Evolutionary conservation across 2,797 vertebrate genomes (phyloP).

Genomic region (Heteromormyrus szaboi): DNA sequence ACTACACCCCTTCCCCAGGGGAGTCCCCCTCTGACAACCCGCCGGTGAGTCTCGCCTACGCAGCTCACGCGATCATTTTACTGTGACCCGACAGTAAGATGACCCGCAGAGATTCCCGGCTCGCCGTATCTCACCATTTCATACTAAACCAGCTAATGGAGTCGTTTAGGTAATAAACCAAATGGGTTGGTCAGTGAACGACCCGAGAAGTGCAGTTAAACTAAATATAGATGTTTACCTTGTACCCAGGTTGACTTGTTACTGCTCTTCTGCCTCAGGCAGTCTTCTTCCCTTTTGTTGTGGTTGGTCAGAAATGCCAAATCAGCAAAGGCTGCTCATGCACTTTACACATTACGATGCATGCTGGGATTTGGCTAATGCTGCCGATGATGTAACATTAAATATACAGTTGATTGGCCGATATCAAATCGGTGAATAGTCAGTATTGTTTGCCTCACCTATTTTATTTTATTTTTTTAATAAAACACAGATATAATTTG

Average conservation of each 20-base stretch:
- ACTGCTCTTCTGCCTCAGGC: background rate
- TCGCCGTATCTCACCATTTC: background rate
- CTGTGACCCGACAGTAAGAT: background rate
- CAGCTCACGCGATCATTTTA: background rate
- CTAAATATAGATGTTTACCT: background rate
- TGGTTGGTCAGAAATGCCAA: background rate
- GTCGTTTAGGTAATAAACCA: background rate
- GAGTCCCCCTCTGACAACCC: constrained; percentile 80
- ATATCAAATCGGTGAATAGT: background rate
- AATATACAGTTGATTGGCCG: background rate
- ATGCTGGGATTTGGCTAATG: background rate
- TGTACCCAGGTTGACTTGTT: background rate
- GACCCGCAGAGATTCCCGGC: background rate
- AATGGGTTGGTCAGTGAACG: background rate
- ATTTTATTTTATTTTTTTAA: background rate
- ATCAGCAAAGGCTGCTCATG: background rate
- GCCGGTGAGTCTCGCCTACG: constrained; percentile 58
- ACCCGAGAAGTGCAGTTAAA: background rate
- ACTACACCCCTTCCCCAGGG: constrained; percentile 79
- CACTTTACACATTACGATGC: background rate
- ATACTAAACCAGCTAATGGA: background rate
- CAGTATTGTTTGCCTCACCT: background rate
- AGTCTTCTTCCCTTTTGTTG: background rate
- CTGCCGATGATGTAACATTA: background rate
- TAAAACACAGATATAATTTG: background rate